Percentiles rank a stretch among this genome's conserved stretches.
phyloP scores from a whole-genome alignment of 2,888 invertebrate genomes.

The Colletes collaris region DNA sequence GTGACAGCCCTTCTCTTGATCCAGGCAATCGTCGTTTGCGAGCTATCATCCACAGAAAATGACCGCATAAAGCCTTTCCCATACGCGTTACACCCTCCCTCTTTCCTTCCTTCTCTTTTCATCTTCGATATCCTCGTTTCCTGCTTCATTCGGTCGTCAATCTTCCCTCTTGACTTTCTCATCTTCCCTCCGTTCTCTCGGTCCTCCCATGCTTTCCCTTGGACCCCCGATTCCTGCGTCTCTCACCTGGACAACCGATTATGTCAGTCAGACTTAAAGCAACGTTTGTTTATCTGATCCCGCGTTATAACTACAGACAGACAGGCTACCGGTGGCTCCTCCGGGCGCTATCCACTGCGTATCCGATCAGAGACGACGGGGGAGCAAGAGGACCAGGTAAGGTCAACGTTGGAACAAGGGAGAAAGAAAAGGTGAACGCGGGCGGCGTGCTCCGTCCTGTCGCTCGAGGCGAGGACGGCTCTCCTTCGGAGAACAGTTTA shows the following conservation, averaged over 20 bases:
- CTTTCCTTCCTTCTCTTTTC: slow-evolving; percentile 13
- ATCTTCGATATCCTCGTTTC: slow-evolving; percentile 16
- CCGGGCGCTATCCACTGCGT: slow-evolving; percentile 70
- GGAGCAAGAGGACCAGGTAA: slow-evolving; percentile 19
- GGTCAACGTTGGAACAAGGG: slow-evolving; percentile 5
- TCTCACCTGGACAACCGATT: slow-evolving; percentile 72
- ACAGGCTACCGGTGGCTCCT: slow-evolving; percentile 71
- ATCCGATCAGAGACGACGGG: slow-evolving; percentile 10
- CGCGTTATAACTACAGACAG: slow-evolving; percentile 76
- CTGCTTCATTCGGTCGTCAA: slow-evolving; percentile 28
- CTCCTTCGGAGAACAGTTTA: slow-evolving; percentile 72
- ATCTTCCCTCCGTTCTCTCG: background rate
- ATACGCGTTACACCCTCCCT: slow-evolving; percentile 37
- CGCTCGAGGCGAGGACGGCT: slow-evolving; percentile 73
- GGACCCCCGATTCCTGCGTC: slow-evolving; percentile 16
- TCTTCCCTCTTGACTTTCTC: slow-evolving; percentile 19
- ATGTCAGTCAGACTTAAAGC: slow-evolving; percentile 77
- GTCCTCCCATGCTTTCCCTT: slow-evolving; percentile 8
- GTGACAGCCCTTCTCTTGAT: slow-evolving; percentile 58
- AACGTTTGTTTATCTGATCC: slow-evolving; percentile 80
- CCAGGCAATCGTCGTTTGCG: slow-evolving; percentile 64
- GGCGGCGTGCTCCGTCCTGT: slow-evolving; percentile 65
- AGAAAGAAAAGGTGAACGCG: slow-evolving; percentile 32
- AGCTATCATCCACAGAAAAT: slow-evolving; percentile 46
- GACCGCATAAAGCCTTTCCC: slow-evolving; percentile 40